These are phyloP conservation scores for Prorops nasuta DNA, from an alignment of 1,140 invertebrate species.

Conservation along the genomic window DNA sequence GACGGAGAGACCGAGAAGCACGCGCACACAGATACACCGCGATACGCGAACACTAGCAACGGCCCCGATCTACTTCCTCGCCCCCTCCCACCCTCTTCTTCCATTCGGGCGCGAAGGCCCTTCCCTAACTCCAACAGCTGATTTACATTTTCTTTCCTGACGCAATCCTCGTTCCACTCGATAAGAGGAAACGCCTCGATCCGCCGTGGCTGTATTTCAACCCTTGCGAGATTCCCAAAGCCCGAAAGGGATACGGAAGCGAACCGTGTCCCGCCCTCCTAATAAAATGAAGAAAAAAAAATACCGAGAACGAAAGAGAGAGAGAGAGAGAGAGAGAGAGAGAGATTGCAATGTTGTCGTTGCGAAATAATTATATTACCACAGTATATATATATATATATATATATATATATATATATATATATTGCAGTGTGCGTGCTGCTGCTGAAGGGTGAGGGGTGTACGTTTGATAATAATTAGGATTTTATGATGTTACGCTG, in stretches of 20 bases:
- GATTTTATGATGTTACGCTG: no score
- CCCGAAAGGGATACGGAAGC: conserved; percentile 29
- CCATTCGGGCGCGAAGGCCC: conserved; percentile 8
- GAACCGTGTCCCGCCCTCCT: neutral
- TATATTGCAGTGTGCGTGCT: no score
- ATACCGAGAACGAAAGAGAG: neutral
- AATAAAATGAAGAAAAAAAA: neutral
- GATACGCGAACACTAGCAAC: conserved; percentile 9
- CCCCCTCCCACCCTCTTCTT: conserved; percentile 16
- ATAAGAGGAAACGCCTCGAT: conserved; percentile 42
- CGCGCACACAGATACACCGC: conserved; percentile 17
- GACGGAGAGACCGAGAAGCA: conserved; percentile 13
- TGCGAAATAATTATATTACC: no score
- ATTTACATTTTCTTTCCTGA: conserved; percentile 49
- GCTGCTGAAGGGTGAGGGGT: no score
- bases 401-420: no score
- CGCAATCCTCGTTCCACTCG: conserved; percentile 30
- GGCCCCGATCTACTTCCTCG: conserved; percentile 37
- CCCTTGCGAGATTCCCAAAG: conserved; percentile 32
- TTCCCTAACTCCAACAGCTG: conserved; percentile 28
- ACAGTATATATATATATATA: no score
- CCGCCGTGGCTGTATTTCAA: conserved; percentile 35
- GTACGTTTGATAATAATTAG: no score
- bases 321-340: conserved; percentile 2
- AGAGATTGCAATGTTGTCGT: no score